Base-by-base conservation (phyloP, 2,797 vertebrate species). In the Centropyge bicolor region DNA sequence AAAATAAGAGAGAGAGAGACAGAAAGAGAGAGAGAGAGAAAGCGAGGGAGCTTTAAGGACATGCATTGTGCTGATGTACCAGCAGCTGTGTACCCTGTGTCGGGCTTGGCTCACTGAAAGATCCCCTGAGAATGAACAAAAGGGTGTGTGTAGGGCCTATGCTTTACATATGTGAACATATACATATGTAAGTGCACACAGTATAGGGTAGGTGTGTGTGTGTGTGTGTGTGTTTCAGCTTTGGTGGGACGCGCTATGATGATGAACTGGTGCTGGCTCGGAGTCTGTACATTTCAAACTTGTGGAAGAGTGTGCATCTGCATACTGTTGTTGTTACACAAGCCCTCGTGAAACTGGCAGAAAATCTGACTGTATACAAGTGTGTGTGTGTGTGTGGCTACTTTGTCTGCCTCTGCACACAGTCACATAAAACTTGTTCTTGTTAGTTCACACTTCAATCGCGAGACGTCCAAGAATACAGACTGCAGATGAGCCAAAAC, bases 101-200 rank as follows among this genome's bases (percentile, higher is more conserved):
- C 54, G 90, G 92, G 91, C 86, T 86, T 92, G 92, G 93, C 91
- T 94, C 89, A 92, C 93, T 87, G 80, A 92, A 93, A 89, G 89
- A 93, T 94, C 91, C 92, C 95, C 95, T 94, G 93, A 95, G 94
- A 94, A 93, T 87, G 91, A 94, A 92, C 86, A 81, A 87, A 93
- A 87, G 81, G 83, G 84, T 86, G 81, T 75, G 82, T 89, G 89
- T 81, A 48, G 87, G 84, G 80, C 74, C 46, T 62, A 56, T 56
- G 82, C 64, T 82, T 69, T 73, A 68, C 70, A 67, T 64, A 69
- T 75, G 75, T 86, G 78, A 62, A 45, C 67, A 69, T 70, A 81
- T 31, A 31, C 27, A 31, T 52, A 72, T 89, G 52, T 85, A 87
- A 90, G 86, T 90, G 83, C 83, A 63, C 85, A 86, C 52, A 86